These are phyloP conservation scores for Caenorhabditis panamensis DNA, from an alignment of 2,888 invertebrate genomes.

Conservation along the genomic window DNA sequence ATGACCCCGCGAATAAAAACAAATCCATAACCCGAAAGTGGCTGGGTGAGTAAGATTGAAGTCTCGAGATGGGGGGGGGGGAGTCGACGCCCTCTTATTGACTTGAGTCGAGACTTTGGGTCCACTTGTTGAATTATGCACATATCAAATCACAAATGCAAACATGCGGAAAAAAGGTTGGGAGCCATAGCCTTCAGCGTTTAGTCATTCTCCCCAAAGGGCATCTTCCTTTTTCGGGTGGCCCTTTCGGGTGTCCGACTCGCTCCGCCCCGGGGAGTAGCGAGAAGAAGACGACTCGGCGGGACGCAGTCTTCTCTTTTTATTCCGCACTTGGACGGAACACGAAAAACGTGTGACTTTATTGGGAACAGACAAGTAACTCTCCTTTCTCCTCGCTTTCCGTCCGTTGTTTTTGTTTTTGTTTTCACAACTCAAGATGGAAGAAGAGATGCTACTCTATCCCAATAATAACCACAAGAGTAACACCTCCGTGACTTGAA, in stretches of 20 bases:
- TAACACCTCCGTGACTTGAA: neutral
- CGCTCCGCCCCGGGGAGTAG: conserved; percentile 16
- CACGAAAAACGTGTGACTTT: conserved; percentile 48
- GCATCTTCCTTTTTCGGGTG: conserved; percentile 15
- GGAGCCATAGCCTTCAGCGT: neutral
- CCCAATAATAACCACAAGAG: neutral
- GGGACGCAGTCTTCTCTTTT: conserved; percentile 29
- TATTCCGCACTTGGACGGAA: conserved; percentile 13
- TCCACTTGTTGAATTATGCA: conserved; percentile 57
- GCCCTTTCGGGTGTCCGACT: conserved; percentile 18
- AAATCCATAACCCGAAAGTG: conserved; percentile 9
- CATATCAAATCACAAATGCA: conserved; percentile 58
- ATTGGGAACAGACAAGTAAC: conserved; percentile 15
- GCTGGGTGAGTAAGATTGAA: conserved; percentile 1
- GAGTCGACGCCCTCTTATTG: conserved; percentile 7
- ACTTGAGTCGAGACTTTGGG: neutral
- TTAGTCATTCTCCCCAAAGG: conserved; percentile 4
- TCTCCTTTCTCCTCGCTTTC: neutral
- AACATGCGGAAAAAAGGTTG: conserved; percentile 37
- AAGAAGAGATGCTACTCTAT: neutral
- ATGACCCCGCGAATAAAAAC: conserved; percentile 13
- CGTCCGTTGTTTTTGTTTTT: neutral
- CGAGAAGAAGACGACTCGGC: conserved; percentile 12
- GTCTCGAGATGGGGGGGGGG: neutral
- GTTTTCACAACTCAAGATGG: conserved; percentile 2